phyloP scores from a whole-genome alignment of 2,888 invertebrate genomes.

The Orthonevra nobilis region DNA sequence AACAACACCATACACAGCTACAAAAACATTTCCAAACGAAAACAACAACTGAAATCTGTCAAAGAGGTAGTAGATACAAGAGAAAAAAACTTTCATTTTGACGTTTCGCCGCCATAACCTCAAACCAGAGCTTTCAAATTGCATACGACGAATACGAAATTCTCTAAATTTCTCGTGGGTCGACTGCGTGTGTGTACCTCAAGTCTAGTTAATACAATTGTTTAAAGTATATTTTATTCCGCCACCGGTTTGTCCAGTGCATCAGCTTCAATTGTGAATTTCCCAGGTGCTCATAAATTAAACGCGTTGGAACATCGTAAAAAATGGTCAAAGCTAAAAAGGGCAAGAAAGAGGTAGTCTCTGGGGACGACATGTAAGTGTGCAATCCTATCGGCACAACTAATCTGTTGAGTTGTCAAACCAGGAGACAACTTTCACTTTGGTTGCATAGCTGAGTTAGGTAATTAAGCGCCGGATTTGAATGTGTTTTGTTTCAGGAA shows the following conservation, averaged over 20 bases:
- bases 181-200: slow-evolving; percentile 55
- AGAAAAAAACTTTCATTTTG: slow-evolving; percentile 49
- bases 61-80: slow-evolving; percentile 11
- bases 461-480: slow-evolving; percentile 11
- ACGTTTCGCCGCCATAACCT: slow-evolving; percentile 58
- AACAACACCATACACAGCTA: too few relatives aligned
- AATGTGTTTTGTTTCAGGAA: slow-evolving; percentile 81
- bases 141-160: slow-evolving; percentile 66
- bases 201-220: slow-evolving; percentile 24
- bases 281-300: slow-evolving; percentile 71
- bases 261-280: slow-evolving; percentile 63
- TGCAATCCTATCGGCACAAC: slow-evolving; percentile 67
- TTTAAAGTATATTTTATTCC: slow-evolving; percentile 30
- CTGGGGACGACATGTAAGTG: slow-evolving; percentile 88
- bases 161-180: slow-evolving; percentile 40
- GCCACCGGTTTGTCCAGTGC: slow-evolving; percentile 26
- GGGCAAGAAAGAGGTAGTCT: slow-evolving; percentile 88
- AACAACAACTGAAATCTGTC: slow-evolving; percentile 54
- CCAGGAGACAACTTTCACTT: slow-evolving; percentile 67
- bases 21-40: not conserved
- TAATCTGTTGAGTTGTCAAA: slow-evolving; percentile 72
- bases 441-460: too few relatives aligned
- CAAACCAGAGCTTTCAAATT: slow-evolving; percentile 53
- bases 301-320: slow-evolving; percentile 79
- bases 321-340: slow-evolving; percentile 91